Conservation (phyloP, 2,113 vertebrate species). For the Columbina picui region DNA sequence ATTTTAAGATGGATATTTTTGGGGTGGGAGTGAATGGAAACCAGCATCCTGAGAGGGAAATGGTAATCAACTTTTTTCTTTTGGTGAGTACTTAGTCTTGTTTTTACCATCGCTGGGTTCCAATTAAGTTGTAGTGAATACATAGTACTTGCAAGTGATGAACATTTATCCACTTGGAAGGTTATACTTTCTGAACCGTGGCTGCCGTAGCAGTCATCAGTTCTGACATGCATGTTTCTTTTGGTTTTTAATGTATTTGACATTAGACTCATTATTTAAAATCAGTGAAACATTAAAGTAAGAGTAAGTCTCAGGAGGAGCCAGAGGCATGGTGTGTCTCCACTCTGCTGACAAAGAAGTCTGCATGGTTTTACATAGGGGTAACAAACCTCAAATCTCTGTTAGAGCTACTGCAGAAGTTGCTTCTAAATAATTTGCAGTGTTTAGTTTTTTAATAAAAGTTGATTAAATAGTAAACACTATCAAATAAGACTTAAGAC, state of each 20-base stretch:
- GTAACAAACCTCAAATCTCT: not conserved
- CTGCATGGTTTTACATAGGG: not conserved
- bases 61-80: not conserved
- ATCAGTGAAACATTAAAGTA: conserved; percentile 28
- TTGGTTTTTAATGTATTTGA: conserved; percentile 37
- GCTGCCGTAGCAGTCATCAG: conserved; percentile 4
- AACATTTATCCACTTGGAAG: conserved; percentile 7
- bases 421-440: not conserved
- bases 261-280: conserved; percentile 28
- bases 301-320: conserved; percentile 28
- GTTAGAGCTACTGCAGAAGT: not conserved
- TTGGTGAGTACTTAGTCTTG: not conserved
- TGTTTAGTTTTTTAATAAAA: not conserved
- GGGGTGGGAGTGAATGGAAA: not conserved
- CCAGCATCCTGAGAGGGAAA: not conserved
- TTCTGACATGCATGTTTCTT: conserved; percentile 57
- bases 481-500: not conserved
- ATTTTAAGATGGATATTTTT: conserved; percentile 21
- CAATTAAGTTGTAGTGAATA: not conserved
- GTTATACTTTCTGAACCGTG: not conserved
- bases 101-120: not conserved
- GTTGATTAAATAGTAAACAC: not conserved
- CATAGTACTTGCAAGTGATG: not conserved
- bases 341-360: not conserved
- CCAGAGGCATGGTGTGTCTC: conserved; percentile 31